Conservation (phyloP, 2,113 vertebrate genomes). For the Nannospalax galili region DNA sequence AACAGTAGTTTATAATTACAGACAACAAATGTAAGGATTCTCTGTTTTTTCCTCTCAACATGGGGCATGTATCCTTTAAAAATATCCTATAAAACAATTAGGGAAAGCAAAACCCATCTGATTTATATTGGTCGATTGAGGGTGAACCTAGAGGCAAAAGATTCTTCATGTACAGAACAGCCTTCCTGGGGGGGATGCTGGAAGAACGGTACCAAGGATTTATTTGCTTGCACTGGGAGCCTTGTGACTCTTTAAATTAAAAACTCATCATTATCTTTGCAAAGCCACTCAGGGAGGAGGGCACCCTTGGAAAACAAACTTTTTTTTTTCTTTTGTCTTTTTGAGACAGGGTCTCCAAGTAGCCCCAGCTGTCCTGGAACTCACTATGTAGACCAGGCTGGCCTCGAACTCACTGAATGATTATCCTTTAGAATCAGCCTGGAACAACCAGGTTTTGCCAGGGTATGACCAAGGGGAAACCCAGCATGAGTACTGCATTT, state of each 20-base stretch:
- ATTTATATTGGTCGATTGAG: not conserved
- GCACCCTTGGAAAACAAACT: conserved; percentile 28
- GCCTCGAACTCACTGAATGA: too few species aligned
- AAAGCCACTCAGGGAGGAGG: conserved; percentile 30
- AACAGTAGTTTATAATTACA: not conserved
- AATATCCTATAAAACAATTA: not conserved
- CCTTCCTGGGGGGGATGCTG: not conserved
- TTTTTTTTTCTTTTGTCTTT: too few species aligned
- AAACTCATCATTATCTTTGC: conserved; percentile 65
- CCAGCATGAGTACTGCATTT: not conserved
- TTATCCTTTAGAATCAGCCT: conserved; percentile 13
- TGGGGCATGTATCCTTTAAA: not conserved
- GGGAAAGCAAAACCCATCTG: not conserved
- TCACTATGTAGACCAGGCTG: too few species aligned
- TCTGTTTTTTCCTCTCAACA: not conserved
- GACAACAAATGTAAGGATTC: not conserved
- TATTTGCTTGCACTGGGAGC: conserved; percentile 27
- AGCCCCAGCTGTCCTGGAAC: too few species aligned
- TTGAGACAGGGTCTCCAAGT: too few species aligned
- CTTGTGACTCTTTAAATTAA: conserved; percentile 64
- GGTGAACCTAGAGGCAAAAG: not conserved
- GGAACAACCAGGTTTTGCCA: not conserved
- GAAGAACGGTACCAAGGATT: not conserved
- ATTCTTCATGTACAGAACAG: not conserved
- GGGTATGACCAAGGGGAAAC: not conserved